Evolutionary conservation across 2,797 vertebrate species (phyloP).

Genomic region (Champsocephalus gunnari): DNA sequence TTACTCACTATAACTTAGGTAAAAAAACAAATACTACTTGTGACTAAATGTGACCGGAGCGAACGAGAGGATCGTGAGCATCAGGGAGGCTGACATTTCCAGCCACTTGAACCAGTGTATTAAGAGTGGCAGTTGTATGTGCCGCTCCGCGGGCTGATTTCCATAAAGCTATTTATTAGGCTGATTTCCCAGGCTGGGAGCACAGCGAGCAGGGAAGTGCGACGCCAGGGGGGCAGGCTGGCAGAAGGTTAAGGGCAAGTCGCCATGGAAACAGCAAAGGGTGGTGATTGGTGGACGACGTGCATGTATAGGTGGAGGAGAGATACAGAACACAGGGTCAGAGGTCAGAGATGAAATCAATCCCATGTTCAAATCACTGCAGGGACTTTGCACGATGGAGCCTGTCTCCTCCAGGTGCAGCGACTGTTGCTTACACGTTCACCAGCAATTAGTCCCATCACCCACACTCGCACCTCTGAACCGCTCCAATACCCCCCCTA

Average conservation of each 20-base stretch:
- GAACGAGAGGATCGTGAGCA: neutral
- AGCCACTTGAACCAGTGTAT: conserved; percentile 82
- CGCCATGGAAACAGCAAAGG: conserved; percentile 77
- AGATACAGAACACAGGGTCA: conserved; percentile 30
- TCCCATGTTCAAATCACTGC: conserved; percentile 8
- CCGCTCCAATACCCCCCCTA: conserved; percentile 25
- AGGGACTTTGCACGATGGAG: conserved; percentile 18
- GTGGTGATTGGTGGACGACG: conserved; percentile 63
- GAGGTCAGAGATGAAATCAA: conserved; percentile 36
- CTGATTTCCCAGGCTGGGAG: conserved; percentile 84
- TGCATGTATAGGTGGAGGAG: conserved; percentile 68
- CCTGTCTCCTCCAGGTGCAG: conserved; percentile 53
- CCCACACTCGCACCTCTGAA: conserved; percentile 30
- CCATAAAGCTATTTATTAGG: conserved; percentile 94
- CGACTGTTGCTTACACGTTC: conserved; percentile 24
- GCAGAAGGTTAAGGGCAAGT: conserved; percentile 73
- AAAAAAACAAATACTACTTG: no score
- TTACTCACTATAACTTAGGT: no score
- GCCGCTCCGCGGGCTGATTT: conserved; percentile 81
- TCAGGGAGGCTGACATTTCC: conserved; percentile 72
- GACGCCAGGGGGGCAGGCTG: conserved; percentile 34
- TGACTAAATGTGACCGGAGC: neutral
- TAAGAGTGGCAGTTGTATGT: conserved; percentile 85
- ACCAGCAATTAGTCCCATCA: conserved; percentile 59
- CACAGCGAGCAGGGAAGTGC: conserved; percentile 38